Evolutionary conservation across 2,888 invertebrate species (phyloP), one percentile per base, ranked within the genome.

Genomic region (Polydesmus complanatus): DNA sequence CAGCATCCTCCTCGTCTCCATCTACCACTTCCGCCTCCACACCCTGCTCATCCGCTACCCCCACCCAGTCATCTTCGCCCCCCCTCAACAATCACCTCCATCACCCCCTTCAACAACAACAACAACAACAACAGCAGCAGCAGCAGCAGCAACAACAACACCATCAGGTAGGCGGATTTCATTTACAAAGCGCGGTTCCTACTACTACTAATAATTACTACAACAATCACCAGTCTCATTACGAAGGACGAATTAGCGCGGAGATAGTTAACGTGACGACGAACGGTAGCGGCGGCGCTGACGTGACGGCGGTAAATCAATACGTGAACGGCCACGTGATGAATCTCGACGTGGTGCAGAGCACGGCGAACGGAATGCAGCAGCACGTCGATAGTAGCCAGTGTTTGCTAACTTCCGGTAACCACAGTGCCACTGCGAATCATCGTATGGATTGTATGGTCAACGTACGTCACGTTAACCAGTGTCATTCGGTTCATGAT

Each of bases 1-100:
- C 53, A 60, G 1, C 59, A 59, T 14, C 60, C 51, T 11, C 51
- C n/a, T 14, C 51, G 3, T 8, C 21, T 8, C n/a, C 51, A 51
- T 11, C 51, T 22, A 14, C 51, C 19, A 8, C 51, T 19, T 51
- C 51, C 8, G 51, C n/a, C n/a, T 51, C 51, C n/a, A 14, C 21
- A 8, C n/a, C 21, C n/a, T 51, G 11, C n/a, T 51, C 51, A 3
- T n/a, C 51, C 5, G 5, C 21, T 19, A 21, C 51, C n/a, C 5
- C 51, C n/a, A 8, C 51, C 8, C n/a, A 8, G n/a, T 51, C 51
- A n/a, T 21, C 51, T 19, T 51, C 19, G n/a, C n/a, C 48, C 48
- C 11, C 18, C 48, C 48, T 47, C 48, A 18, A 14, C 8, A 11
- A 18, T 18, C 52, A 52, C 14, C 18, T 18, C 48, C 56, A 5